phyloP scores from a whole-genome alignment of 2,113 vertebrate species.

The Holacanthus passer region DNA sequence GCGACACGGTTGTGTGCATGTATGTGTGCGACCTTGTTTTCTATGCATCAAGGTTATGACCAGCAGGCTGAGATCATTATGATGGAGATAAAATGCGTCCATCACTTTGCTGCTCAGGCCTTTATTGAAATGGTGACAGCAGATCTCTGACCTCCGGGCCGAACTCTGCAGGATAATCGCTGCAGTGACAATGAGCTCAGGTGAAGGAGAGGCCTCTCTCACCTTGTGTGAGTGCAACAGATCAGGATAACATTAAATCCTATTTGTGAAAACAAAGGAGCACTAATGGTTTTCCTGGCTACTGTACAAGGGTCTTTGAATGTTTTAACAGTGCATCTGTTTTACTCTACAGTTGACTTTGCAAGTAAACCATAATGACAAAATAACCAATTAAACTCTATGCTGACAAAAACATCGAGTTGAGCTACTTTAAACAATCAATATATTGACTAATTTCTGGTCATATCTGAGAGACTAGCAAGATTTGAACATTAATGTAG shows the following conservation, averaged over 20 bases:
- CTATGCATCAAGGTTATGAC: conserved; percentile 56
- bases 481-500: too few relatives aligned
- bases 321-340: background rate
- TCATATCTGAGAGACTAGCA: too few relatives aligned
- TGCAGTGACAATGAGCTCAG: conserved; percentile 55
- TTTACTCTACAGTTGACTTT: background rate
- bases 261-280: background rate
- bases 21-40: conserved; percentile 53
- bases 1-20: background rate
- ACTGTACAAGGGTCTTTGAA: background rate
- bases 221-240: conserved; percentile 43
- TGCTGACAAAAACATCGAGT: too few relatives aligned
- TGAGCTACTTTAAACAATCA: background rate
- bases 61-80: conserved; percentile 51
- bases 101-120: conserved; percentile 43
- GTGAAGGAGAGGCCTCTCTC: conserved; percentile 63
- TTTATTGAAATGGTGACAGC: conserved; percentile 58
- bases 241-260: conserved; percentile 18
- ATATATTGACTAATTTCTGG: background rate
- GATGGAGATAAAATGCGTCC: conserved; percentile 60
- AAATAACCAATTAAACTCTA: background rate
- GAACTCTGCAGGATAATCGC: conserved; percentile 48
- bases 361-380: background rate
- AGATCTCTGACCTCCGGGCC: conserved; percentile 55
- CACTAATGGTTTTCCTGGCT: background rate